Conservation (phyloP, 2,113 vertebrate genomes). For the Chroicocephalus ridibundus region DNA sequence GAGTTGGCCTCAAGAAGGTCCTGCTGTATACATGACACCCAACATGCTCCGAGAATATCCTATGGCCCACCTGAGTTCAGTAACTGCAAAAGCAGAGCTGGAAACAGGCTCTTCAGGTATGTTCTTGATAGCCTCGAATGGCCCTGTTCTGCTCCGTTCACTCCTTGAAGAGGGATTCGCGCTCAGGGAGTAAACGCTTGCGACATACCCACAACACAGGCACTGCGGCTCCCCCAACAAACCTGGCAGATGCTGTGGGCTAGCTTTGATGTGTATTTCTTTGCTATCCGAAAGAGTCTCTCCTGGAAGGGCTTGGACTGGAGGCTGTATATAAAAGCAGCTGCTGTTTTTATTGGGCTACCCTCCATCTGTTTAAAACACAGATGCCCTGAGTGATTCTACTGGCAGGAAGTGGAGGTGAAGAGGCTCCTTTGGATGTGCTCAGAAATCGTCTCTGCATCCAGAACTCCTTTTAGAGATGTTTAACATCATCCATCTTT, state of each 20-base stretch:
- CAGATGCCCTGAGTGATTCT: neutral
- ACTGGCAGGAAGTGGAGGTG: neutral
- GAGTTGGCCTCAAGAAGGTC: neutral
- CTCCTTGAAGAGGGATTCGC: neutral
- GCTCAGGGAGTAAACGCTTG: rapidly evolving
- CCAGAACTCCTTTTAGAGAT: neutral
- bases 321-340: slow-evolving; percentile 1
- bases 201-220: rapidly evolving
- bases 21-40: neutral
- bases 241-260: neutral
- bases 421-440: neutral
- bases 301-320: neutral
- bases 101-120: neutral
- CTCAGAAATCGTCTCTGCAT: neutral
- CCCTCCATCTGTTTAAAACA: neutral
- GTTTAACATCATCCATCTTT: neutral
- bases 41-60: neutral
- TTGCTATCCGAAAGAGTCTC: neutral
- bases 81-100: neutral
- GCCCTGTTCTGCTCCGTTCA: neutral
- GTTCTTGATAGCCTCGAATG: neutral
- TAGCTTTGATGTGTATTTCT: neutral
- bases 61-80: neutral
- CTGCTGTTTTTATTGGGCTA: neutral
- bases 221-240: neutral